Evolutionary conservation across 1,140 invertebrate species (phyloP), one percentile per base, ranked within the genome.

Genomic region (Laodelphax striatellus): DNA sequence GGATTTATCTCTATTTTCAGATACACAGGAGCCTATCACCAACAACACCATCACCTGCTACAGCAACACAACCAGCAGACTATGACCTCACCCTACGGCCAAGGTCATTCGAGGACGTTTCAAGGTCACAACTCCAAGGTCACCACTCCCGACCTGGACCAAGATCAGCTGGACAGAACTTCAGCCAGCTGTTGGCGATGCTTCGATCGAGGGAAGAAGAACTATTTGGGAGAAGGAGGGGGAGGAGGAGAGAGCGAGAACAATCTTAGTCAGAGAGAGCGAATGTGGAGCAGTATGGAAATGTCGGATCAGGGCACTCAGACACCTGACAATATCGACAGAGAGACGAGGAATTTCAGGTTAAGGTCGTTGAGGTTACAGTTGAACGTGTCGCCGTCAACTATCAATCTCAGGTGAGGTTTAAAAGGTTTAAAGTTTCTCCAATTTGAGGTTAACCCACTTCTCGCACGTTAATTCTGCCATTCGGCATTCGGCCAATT

Each of bases 311-410:
- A 82, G 58, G 76, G 78, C 6, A 85, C 83, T 22, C 83, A 85
- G 70, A 86, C 84, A 1, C 83, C 83, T 0, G 78, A 80, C n/a
- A 83, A 80, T 66, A 85, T 86, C 50, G 77, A 78, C 0, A 76
- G 75, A 4, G 85, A 86, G 67, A 83, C 83, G 8, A 74, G 83
- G 44, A 80, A 84, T 64, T 80, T 79, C 53, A 80, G 79, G 62
- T 68, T 86, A 21, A 78, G 79, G 62, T 80, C 84, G 6, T 73
- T 88, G 54, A 84, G 83, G 66, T 71, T 87, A 55, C 79, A 81
- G 22, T 70, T 87, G 5, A 81, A 77, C 65, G 77, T 82, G 5
- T 73, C 79, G 62, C 80, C 74, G 44, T 82, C 74, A 67, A 79
- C 71, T 66, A 75, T 77, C 65, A 86, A 82, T 66, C 73, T 84